Evolutionary conservation across 2,797 vertebrate genomes (phyloP).

Genomic region (Garrulus glandarius): DNA sequence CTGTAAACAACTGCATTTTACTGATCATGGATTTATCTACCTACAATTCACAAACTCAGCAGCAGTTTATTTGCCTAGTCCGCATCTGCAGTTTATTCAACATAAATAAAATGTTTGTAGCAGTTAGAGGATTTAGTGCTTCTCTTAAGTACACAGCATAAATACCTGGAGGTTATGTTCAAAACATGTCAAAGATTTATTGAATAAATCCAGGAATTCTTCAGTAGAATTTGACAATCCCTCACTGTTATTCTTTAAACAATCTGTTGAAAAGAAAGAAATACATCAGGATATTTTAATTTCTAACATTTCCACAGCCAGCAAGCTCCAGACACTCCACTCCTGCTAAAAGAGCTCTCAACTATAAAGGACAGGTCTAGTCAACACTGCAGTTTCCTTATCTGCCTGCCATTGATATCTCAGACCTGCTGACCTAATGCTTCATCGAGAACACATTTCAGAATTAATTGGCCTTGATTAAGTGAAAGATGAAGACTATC

Average conservation of each 20-base stretch:
- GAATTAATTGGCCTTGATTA: slow-evolving; percentile 65
- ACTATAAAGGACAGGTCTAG: slow-evolving; percentile 16
- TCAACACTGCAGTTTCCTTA: background rate
- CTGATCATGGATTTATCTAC: slow-evolving; percentile 8
- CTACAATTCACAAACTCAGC: background rate
- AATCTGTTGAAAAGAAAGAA: slow-evolving; percentile 77
- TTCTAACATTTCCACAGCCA: background rate
- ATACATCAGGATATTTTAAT: slow-evolving; percentile 33
- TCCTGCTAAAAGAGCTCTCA: background rate
- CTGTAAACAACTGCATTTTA: slow-evolving; percentile 45
- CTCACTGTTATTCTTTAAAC: slow-evolving; percentile 74
- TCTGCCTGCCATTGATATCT: slow-evolving; percentile 11
- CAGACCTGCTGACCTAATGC: slow-evolving; percentile 46
- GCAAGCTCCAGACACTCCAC: slow-evolving; percentile 8
- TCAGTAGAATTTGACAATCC: slow-evolving; percentile 81
- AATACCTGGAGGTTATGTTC: slow-evolving; percentile 87
- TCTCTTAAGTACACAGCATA: slow-evolving; percentile 39
- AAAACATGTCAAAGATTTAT: slow-evolving; percentile 87
- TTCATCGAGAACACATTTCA: slow-evolving; percentile 28
- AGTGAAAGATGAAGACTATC: slow-evolving; percentile 60
- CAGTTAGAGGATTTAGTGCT: slow-evolving; percentile 26
- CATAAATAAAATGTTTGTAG: background rate
- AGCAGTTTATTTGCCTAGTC: background rate
- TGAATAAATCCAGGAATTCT: slow-evolving; percentile 81
- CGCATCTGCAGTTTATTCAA: background rate